Evolutionary conservation across 2,113 vertebrate species (phyloP), one percentile per base, ranked within the genome.

Genomic region (Pseudorectes ferrugineus): DNA sequence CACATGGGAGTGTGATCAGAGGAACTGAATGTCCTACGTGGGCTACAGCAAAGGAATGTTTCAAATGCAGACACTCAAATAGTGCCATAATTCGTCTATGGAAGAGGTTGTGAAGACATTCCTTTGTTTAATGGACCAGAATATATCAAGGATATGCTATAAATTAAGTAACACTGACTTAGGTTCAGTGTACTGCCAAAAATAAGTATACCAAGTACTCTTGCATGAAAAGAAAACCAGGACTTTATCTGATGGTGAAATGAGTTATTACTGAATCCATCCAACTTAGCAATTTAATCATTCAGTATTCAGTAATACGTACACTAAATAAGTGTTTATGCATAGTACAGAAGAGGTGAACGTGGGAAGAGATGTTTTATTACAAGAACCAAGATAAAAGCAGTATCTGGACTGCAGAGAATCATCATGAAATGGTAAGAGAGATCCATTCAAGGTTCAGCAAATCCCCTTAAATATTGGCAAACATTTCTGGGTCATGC

Each of bases 111-210:
- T 80, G 92, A 91, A 95, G 61, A 68, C 22, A 52, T 78, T 87
- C 61, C 57, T 93, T 85, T 93, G 80, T 95, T 89, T 89, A 95
- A 93, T 48, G 62, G 70, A 48, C 68, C 48, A 74, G 48, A 57
- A 89, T 81, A 84, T 63, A 87, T 67, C 52, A 63, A 81, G 48
- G 40, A 59, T 67, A 67, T 52, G 84, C 62, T 78, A 61, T 65
- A 96, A 93, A 94, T 88, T 88, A 92, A 85, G 57, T 72, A 89
- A 90, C 31, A 54, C 54, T 52, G 67, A 35, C 42, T 76, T 78
- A 54, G 23, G 25, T 45, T 82, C 42, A 54, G 58, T 42, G 24
- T 57, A 63, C 31, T 95, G 86, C 75, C 68, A 91, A 91, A 95
- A 87, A 90, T 89, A 92, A 82, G 16, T 59, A 63, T 55, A 55